Evolutionary conservation across 2,888 invertebrate genomes (phyloP).

Genomic region (Rhodophaea formosa): DNA sequence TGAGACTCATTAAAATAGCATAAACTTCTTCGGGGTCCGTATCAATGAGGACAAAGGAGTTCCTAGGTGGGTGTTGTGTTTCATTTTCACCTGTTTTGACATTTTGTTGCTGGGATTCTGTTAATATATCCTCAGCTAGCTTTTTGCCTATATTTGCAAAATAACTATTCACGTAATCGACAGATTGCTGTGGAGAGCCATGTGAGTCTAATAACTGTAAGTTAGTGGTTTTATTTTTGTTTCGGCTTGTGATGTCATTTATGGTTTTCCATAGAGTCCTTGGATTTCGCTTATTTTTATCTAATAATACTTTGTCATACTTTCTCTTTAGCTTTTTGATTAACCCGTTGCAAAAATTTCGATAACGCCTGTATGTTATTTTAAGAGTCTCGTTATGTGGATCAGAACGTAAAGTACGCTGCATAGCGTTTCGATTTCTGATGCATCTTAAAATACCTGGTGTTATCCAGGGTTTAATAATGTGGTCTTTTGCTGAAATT

Average conservation of each 20-base stretch:
- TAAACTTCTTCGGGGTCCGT: background rate
- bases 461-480: background rate
- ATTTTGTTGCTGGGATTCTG: too few species aligned
- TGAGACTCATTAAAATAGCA: background rate
- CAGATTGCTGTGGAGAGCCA: background rate
- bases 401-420: background rate
- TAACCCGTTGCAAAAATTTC: background rate
- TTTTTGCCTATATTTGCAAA: background rate
- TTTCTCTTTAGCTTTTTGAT: background rate
- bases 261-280: background rate
- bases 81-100: too few species aligned
- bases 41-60: background rate
- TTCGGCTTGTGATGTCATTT: background rate
- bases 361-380: too few species aligned
- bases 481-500: background rate
- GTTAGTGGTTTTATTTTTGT: background rate
- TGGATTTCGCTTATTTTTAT: background rate
- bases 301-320: background rate
- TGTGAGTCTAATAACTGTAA: too few species aligned
- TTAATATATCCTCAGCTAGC: background rate
- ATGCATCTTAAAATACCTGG: background rate
- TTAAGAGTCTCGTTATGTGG: background rate
- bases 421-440: background rate
- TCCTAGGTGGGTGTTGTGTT: background rate
- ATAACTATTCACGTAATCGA: background rate